These are phyloP conservation scores for Holotrichia oblita DNA, from an alignment of 1,140 invertebrate species.

Conservation along the genomic window DNA sequence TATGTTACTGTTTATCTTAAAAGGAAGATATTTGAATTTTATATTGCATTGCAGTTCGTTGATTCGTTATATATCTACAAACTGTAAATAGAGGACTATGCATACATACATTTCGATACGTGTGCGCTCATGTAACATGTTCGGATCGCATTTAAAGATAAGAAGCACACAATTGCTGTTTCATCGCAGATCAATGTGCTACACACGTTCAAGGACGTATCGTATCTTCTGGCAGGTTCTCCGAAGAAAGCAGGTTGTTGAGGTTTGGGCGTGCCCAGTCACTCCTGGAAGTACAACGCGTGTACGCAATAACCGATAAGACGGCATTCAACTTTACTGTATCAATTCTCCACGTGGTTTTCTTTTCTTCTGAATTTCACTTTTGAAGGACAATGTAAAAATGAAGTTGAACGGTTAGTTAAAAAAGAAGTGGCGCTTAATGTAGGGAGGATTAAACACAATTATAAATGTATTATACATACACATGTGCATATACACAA, in stretches of 20 bases:
- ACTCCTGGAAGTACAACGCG: constrained; percentile 8
- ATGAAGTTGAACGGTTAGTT: background rate
- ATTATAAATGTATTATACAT: background rate
- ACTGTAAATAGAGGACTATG: background rate
- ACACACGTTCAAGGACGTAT: constrained; percentile 13
- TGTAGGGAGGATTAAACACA: background rate
- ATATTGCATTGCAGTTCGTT: background rate
- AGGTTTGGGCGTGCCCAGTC: constrained; percentile 13
- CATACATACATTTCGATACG: background rate
- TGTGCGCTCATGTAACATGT: background rate
- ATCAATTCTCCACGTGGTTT: constrained; percentile 14
- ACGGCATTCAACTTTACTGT: background rate
- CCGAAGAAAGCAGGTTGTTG: constrained; percentile 22
- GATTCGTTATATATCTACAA: background rate
- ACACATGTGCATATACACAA: too few relatives aligned
- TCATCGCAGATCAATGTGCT: background rate
- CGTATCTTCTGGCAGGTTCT: constrained; percentile 28
- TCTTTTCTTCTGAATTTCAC: constrained; percentile 31
- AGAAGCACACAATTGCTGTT: background rate
- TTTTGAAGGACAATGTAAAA: constrained; percentile 27
- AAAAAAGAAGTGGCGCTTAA: background rate
- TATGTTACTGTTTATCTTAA: too few relatives aligned
- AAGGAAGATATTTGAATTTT: too few relatives aligned
- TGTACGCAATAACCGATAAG: background rate
- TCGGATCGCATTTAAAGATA: background rate